Evolutionary conservation across 1,140 invertebrate genomes (phyloP).

Genomic region (Formica exsecta): DNA sequence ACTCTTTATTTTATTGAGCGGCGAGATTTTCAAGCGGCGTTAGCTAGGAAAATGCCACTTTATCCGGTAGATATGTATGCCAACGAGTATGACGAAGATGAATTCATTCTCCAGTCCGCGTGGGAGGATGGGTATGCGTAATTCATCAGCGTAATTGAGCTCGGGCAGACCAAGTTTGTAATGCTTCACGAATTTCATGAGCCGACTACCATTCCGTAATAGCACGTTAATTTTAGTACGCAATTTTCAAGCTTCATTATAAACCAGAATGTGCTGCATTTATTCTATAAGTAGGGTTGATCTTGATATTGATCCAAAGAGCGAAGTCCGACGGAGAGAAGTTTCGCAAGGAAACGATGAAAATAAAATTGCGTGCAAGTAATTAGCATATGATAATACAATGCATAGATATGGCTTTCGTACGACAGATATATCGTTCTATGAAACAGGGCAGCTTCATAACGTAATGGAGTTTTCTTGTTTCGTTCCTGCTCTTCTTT

Average conservation of each 20-base stretch:
- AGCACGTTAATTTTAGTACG: slow-evolving; percentile 72
- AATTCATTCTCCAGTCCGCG: slow-evolving; percentile 67
- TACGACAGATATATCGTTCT: slow-evolving; percentile 41
- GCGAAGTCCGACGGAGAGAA: background rate
- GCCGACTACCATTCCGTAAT: slow-evolving; percentile 71
- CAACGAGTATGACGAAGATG: slow-evolving; percentile 75
- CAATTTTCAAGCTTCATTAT: slow-evolving; percentile 63
- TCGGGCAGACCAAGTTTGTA: slow-evolving; percentile 63
- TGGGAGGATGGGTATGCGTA: slow-evolving; percentile 63
- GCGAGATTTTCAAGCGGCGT: slow-evolving; percentile 41
- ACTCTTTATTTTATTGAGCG: slow-evolving; percentile 3
- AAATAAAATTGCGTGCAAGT: slow-evolving; percentile 28
- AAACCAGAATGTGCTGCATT: slow-evolving; percentile 33
- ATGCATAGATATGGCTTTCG: slow-evolving; percentile 30
- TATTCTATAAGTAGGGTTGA: slow-evolving; percentile 14
- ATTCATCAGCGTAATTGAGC: slow-evolving; percentile 78
- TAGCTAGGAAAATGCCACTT: slow-evolving; percentile 52
- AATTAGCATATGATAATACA: slow-evolving; percentile 37
- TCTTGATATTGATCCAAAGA: background rate
- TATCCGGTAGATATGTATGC: slow-evolving; percentile 42
- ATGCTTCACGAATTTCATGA: slow-evolving; percentile 50
- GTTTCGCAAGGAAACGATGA: background rate
- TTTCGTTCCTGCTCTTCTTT: slow-evolving; percentile 59
- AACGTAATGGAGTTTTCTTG: slow-evolving; percentile 65
- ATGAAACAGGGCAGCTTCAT: slow-evolving; percentile 44